phyloP scores from a whole-genome alignment of 1,140 invertebrate species.

The Bombus vancouverensis region DNA sequence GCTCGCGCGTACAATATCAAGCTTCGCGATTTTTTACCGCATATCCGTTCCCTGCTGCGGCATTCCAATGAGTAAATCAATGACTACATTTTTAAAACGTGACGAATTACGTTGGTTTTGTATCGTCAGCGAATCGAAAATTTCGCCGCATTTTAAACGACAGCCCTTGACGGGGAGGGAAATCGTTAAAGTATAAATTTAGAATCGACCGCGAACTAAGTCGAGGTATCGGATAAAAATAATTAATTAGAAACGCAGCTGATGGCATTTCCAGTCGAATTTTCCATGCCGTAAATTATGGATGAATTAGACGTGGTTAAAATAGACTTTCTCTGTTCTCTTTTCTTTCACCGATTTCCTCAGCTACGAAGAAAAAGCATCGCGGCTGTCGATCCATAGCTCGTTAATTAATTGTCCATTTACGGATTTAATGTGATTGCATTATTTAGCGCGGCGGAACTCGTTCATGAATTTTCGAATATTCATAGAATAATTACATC shows the following conservation, averaged over 20 bases:
- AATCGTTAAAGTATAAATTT: neutral
- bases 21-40: neutral
- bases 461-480: slow-evolving; percentile 24
- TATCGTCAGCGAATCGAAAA: neutral
- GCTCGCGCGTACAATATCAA: neutral
- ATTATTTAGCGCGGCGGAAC: slow-evolving; percentile 7
- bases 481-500: slow-evolving; percentile 34
- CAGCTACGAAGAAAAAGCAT: neutral
- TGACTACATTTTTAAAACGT: neutral
- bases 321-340: neutral
- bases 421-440: slow-evolving; percentile 5
- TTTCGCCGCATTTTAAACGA: neutral
- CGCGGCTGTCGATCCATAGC: neutral
- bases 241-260: neutral
- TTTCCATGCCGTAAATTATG: neutral
- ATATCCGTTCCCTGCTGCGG: neutral
- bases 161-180: no score
- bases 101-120: neutral
- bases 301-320: no score
- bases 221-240: neutral
- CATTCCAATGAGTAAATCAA: neutral
- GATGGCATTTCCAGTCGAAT: neutral
- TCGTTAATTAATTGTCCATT: slow-evolving; percentile 12
- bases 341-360: neutral
- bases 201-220: neutral